phyloP scores from a whole-genome alignment of 2,797 vertebrate species.

The Aeoliscus strigatus region DNA sequence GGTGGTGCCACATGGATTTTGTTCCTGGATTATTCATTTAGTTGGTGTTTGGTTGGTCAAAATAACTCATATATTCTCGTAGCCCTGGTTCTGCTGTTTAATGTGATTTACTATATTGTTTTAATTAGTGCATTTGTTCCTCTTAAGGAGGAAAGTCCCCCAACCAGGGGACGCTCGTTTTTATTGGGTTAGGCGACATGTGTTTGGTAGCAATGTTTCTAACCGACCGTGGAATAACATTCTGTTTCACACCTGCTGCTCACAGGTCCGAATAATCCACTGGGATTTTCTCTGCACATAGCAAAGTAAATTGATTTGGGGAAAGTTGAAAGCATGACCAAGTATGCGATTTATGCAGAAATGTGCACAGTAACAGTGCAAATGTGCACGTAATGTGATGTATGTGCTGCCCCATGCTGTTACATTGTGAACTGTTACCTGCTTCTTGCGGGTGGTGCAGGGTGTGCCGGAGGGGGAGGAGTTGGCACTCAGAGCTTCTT shows the following conservation, averaged over 20 bases:
- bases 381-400: conserved; percentile 23
- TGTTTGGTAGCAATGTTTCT: too few relatives aligned
- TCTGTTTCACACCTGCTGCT: conserved; percentile 62
- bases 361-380: conserved; percentile 48
- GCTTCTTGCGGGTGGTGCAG: conserved; percentile 64
- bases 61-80: too few relatives aligned
- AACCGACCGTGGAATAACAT: too few relatives aligned
- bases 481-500: conserved; percentile 80
- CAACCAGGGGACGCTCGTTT: too few relatives aligned
- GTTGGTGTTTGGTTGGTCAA: too few relatives aligned
- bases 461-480: conserved; percentile 79
- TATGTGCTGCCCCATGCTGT: conserved; percentile 16
- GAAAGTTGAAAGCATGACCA: conserved; percentile 61
- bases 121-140: too few relatives aligned
- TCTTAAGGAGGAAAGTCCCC: too few relatives aligned
- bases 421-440: conserved; percentile 53
- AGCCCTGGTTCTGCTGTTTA: too few relatives aligned
- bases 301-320: conserved; percentile 59
- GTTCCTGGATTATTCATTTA: too few relatives aligned
- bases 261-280: conserved; percentile 37
- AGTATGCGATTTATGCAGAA: conserved; percentile 52
- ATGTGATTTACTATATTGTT: too few relatives aligned
- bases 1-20: too few relatives aligned
- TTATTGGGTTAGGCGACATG: too few relatives aligned
- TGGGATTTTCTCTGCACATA: conserved; percentile 44